A percentile compares a stretch with the other conserved stretches of the same genome.
phyloP scores from a whole-genome alignment of 1,140 invertebrate species.

The Drosophila punjabiensis region DNA sequence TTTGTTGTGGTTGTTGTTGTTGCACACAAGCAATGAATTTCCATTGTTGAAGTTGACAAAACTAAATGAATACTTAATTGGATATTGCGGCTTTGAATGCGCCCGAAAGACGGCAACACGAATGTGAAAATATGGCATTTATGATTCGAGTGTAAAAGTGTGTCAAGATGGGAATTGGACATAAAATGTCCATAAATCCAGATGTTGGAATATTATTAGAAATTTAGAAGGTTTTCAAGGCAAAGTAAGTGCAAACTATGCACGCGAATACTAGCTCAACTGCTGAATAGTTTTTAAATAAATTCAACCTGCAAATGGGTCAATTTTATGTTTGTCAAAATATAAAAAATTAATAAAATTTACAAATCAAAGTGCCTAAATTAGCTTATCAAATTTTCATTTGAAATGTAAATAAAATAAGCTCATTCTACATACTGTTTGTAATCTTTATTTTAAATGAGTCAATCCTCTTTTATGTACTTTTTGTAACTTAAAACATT shows the following conservation, averaged over 20 bases:
- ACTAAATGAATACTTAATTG: conserved; percentile 81
- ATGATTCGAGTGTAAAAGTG: conserved; percentile 7
- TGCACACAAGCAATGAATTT: conserved; percentile 47
- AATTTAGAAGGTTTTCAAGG: neutral
- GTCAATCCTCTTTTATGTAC: neutral
- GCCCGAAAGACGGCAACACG: conserved; percentile 52
- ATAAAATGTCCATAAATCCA: conserved; percentile 11
- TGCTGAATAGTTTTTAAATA: neutral
- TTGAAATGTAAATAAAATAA: neutral
- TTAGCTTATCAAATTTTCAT: neutral
- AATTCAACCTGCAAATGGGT: neutral
- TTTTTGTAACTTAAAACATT: neutral
- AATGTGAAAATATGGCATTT: conserved; percentile 20
- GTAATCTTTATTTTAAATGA: neutral
- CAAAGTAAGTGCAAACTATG: no score
- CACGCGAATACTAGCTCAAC: neutral
- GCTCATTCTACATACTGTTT: neutral
- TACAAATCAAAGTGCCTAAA: neutral
- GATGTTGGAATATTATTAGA: conserved; percentile 1
- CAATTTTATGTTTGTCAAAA: neutral
- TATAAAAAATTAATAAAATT: neutral
- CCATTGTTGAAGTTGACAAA: conserved; percentile 69
- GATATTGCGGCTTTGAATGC: conserved; percentile 72
- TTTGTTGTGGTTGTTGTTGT: conserved; percentile 3
- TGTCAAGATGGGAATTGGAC: conserved; percentile 23